Evolutionary conservation across 2,113 vertebrate genomes (phyloP), one percentile per base, ranked within the genome.

Genomic region (Gymnobelideus leadbeateri): DNA sequence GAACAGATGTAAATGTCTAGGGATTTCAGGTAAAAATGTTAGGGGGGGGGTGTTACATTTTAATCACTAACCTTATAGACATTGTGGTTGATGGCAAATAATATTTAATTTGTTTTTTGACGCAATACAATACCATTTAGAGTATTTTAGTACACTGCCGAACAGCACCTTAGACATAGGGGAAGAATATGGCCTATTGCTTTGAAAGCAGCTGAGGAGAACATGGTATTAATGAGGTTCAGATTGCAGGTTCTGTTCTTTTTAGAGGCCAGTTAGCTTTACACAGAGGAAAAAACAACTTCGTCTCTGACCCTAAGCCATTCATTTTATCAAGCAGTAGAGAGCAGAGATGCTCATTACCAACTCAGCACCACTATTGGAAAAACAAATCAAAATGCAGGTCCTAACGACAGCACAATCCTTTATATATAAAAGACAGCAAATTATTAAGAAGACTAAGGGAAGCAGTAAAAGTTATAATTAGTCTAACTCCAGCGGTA

Each of bases 311-410:
- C 68, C 61, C 37, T 43, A 84, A 84, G 68, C 68, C 68, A 84
- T 84, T 84, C 68, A 84, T 84, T 37, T 84, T 43, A 84, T 84
- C 68, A 84, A 84, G 68, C 68, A 1, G 16, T 84, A 43, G 68
- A 84, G 68, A 84, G 68, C 68, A 84, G 37, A 84, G 68, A 84
- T 84, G 68, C 68, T 84, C 68, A 84, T 84, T 84, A 84, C n/a
- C 14, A 84, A 84, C 68, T 43, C 68, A 84, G 68, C 37, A 84
- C 68, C 68, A 84, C 68, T 84, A 84, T 84, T 84, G 68, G 68
- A 84, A 84, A 84, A 84, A 84, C 68, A 84, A 84, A 84, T 84
- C 68, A 84, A n/a, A 84, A 84, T 84, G 68, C 68, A 84, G 68
- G 68, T 84, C 37, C 68, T 84, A 84, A 43, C 6, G 37, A 84